Percentiles rank a stretch among this genome's conserved stretches.
These are phyloP conservation scores for Thelohanellus kitauei DNA, from an alignment of 30 jellyfish, hydroid and myxozoan species.

Conservation along the genomic window DNA sequence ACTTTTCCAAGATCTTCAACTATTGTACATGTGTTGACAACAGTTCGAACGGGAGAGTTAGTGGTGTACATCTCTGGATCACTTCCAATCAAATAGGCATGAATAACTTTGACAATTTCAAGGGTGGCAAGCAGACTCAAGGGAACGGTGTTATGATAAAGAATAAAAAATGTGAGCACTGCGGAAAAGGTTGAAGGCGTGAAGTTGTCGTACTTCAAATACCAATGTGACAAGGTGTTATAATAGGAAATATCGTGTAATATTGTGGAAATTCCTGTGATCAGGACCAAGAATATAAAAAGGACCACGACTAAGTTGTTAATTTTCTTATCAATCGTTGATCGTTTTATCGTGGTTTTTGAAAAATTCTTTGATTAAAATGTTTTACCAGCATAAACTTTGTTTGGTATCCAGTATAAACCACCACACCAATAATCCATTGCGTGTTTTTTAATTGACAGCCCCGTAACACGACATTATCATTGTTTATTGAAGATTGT, in stretches of 20 bases:
- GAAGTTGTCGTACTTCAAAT: not conserved
- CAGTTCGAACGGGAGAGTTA: conserved; percentile 28
- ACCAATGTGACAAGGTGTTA: too few species aligned
- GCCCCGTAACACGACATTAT: not conserved
- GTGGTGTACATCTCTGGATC: conserved; percentile 35
- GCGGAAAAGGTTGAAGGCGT: conserved; percentile 17
- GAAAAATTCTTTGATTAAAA: too few species aligned
- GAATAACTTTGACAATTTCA: conserved; percentile 74
- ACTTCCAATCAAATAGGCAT: conserved; percentile 47
- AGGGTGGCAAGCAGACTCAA: conserved; percentile 70
- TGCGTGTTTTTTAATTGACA: not conserved
- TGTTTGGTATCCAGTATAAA: conserved; percentile 76
- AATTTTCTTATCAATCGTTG: conserved; percentile 45
- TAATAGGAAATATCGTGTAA: too few species aligned
- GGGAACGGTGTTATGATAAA: conserved; percentile 46
- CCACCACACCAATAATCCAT: conserved; percentile 29
- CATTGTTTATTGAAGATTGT: not conserved
- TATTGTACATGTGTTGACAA: conserved; percentile 39
- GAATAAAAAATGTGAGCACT: conserved; percentile 29
- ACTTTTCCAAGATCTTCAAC: conserved; percentile 73
- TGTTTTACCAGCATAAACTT: conserved; percentile 46
- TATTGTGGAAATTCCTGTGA: too few species aligned
- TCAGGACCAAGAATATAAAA: too few species aligned
- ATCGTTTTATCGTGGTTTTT: conserved; percentile 61
- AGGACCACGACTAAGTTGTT: too few species aligned